Base-by-base conservation (phyloP, 2,888 invertebrate species). In the Conops quadrifasciatus region DNA sequence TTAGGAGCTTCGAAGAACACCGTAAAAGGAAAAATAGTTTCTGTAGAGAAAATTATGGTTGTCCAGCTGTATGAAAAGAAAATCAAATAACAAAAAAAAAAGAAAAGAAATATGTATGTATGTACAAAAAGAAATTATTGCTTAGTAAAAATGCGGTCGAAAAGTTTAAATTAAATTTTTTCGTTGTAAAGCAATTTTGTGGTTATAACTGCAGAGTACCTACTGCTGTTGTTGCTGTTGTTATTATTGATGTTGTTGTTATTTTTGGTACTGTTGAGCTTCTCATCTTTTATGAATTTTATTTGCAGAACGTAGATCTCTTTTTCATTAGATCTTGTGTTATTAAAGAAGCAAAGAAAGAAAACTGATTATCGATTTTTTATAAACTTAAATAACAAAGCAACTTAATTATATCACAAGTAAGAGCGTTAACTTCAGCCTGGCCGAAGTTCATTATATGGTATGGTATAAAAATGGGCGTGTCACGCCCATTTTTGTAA, bases 161-260 rank as follows among this genome's bases (percentile, higher is more conserved):
- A 65, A 65, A 65, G 51, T 65, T 65, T 65, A 65, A 65, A 65
- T 65, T 65, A 65, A 65, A 65, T 65, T 65, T n/a, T 53, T 65
- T 13, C 62, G 36, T 43, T n/a, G 49, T 49, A 19, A 49, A 19
- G 49, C 15, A 49, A 49, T 49, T 49, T n/a, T n/a, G n/a, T n/a
- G 13, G 49, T 49, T 49, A n/a, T 36, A n/a, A n/a, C 1, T 45
- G 11, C 1, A 45, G 1, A 45, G 15, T 45, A 13, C 45, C 1
- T 49, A 49, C 28, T 64, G 58, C 51, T 63, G 28, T 56, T 45
- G 28, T 45, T 64, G 64, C 51, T 26, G 45, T 15, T 63, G 70
- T 56, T 64, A 63, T 13, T 64, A 26, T 64, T 26, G 21, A 62
- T 69, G 13, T 70, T 56, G 53, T 70, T 70, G 24, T 26, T 56